A percentile compares a stretch with the other conserved stretches of the same genome.
Evolutionary conservation across 2,113 vertebrate species (phyloP).

Genomic region (Stictonetta naevosa): DNA sequence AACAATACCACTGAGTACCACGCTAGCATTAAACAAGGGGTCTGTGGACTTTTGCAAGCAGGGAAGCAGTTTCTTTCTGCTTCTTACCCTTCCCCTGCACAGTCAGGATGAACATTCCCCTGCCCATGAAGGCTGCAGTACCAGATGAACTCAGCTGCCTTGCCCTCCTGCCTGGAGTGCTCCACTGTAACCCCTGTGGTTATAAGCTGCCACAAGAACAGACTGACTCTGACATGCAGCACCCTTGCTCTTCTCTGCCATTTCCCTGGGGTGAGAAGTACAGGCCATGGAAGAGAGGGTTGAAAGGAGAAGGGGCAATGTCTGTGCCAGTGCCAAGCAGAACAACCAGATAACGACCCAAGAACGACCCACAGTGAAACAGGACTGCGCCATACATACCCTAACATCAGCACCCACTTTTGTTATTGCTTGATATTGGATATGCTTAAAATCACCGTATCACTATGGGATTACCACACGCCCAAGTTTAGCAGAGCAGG

Average conservation of each 20-base stretch:
- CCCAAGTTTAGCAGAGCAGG: neutral
- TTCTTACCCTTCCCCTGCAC: neutral
- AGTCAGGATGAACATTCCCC: neutral
- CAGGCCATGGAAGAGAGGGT: neutral
- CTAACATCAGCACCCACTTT: neutral
- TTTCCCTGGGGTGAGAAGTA: neutral
- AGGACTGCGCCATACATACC: neutral
- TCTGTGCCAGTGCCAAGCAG: neutral
- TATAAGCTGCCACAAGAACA: neutral
- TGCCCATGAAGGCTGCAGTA: neutral
- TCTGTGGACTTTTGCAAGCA: neutral
- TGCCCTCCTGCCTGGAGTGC: neutral
- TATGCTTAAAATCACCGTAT: neutral
- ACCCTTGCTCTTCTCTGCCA: neutral
- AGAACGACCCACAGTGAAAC: neutral
- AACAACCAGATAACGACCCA: neutral
- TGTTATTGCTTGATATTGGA: neutral
- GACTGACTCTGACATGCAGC: neutral
- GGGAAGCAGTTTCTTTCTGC: neutral
- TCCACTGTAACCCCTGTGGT: neutral
- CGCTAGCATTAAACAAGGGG: neutral
- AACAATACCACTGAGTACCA: neutral
- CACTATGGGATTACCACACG: accelerated
- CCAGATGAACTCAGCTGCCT: neutral
- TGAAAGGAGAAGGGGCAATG: neutral